Conservation (phyloP, 2,797 vertebrate species). For the Alosa sapidissima region DNA sequence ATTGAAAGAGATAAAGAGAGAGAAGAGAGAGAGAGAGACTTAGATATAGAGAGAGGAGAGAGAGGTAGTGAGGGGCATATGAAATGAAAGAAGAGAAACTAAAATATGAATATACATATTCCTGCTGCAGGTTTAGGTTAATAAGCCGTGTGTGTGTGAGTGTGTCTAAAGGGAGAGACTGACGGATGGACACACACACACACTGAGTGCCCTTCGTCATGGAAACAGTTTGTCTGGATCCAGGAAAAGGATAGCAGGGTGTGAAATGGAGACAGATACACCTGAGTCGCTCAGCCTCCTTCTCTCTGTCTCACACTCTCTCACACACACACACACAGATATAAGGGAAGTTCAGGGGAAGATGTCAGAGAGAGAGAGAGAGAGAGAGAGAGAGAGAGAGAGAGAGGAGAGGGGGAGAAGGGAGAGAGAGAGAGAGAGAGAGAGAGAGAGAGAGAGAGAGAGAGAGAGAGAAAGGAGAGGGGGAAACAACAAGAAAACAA, state of each 20-base stretch:
- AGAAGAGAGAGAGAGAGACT: background rate
- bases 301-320: background rate
- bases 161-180: background rate
- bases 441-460: too few species aligned
- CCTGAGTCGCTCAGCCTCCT: background rate
- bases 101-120: background rate
- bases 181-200: background rate
- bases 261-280: background rate
- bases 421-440: too few species aligned
- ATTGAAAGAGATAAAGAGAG: background rate
- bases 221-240: background rate
- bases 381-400: too few species aligned
- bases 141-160: background rate
- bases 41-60: background rate
- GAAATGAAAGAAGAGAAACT: background rate
- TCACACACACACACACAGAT: background rate
- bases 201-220: background rate
- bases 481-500: too few species aligned
- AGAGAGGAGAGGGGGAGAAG: too few species aligned
- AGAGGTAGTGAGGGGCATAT: background rate
- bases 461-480: too few species aligned
- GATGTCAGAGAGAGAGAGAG: too few species aligned
- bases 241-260: background rate
- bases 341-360: too few species aligned
- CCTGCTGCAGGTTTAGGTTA: background rate